phyloP scores from a whole-genome alignment of 2,113 vertebrate genomes.

The Planiliza haematocheilus region DNA sequence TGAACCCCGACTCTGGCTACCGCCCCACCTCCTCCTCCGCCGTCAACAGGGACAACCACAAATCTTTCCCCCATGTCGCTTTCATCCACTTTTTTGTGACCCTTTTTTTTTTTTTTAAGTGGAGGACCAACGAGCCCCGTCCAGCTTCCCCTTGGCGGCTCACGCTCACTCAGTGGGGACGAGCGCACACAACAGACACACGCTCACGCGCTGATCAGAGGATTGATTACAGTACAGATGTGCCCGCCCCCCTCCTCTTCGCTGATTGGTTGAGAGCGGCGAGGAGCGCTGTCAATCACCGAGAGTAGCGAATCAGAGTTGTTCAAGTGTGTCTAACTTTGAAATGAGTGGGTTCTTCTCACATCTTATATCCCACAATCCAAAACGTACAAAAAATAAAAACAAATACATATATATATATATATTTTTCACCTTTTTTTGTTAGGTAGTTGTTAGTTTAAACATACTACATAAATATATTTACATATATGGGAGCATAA shows the following conservation, averaged over 20 bases:
- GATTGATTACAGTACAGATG: slow-evolving; percentile 66
- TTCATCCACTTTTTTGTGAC: background rate
- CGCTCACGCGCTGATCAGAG: slow-evolving; percentile 49
- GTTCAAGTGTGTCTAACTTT: background rate
- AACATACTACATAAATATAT: too few species aligned
- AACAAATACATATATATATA: too few species aligned
- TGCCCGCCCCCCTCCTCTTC: slow-evolving; percentile 26
- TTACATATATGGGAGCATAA: too few species aligned
- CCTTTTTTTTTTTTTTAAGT: too few species aligned
- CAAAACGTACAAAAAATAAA: too few species aligned
- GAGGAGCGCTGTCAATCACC: slow-evolving; percentile 57
- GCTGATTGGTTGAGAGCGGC: slow-evolving; percentile 62
- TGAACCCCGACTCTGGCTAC: slow-evolving; percentile 20
- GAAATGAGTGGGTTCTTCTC: slow-evolving; percentile 11
- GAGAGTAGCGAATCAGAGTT: slow-evolving; percentile 21
- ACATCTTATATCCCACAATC: background rate
- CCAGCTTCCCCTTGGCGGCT: slow-evolving; percentile 8
- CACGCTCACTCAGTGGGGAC: slow-evolving; percentile 10
- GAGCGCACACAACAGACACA: slow-evolving; percentile 7
- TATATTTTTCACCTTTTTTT: too few species aligned
- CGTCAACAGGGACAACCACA: slow-evolving; percentile 81
- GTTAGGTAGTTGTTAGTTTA: too few species aligned
- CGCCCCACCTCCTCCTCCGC: slow-evolving; percentile 27
- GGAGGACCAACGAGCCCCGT: background rate
- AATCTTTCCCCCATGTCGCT: slow-evolving; percentile 82